A percentile compares a stretch with the other conserved stretches of the same genome.
phyloP scores from a whole-genome alignment of 2,888 invertebrate genomes.

The Spialia ferax region DNA sequence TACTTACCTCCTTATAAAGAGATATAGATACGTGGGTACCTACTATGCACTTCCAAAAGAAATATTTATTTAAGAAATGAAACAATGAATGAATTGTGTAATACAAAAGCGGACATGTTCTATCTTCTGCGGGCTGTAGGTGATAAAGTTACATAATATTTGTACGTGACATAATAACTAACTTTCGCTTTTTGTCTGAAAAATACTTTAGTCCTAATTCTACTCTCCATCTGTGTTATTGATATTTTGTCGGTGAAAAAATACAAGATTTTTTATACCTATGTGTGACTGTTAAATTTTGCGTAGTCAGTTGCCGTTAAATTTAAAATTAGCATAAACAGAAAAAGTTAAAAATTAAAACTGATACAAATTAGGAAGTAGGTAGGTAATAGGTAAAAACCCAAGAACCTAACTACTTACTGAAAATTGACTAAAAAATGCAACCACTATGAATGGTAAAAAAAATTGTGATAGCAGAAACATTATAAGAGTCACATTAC shows the following conservation, averaged over 20 bases:
- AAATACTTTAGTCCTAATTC: slow-evolving; percentile 17
- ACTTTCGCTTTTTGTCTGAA: slow-evolving; percentile 40
- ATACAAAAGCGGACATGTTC: slow-evolving; percentile 30
- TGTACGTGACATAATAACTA: slow-evolving; percentile 70
- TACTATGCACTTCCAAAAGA: no score
- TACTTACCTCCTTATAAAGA: no score
- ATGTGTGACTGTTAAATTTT: neutral
- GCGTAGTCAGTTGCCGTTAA: neutral
- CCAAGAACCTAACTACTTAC: no score
- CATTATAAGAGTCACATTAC: neutral
- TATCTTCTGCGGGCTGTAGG: slow-evolving; percentile 24
- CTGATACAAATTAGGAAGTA: neutral
- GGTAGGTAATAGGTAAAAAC: no score
- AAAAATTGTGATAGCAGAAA: slow-evolving; percentile 11
- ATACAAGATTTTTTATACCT: neutral
- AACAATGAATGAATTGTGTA: slow-evolving; percentile 17
- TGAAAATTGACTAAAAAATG: neutral
- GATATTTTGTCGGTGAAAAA: neutral
- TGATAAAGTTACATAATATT: slow-evolving; percentile 18
- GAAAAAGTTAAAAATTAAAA: neutral
- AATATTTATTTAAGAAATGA: neutral
- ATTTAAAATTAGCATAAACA: neutral
- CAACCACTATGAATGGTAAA: slow-evolving; percentile 11
- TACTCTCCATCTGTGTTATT: neutral
- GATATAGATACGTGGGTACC: no score